Percentiles rank a stretch among this genome's conserved stretches.
Evolutionary conservation across 2,113 vertebrate genomes (phyloP).

Genomic region (Stictonetta naevosa): DNA sequence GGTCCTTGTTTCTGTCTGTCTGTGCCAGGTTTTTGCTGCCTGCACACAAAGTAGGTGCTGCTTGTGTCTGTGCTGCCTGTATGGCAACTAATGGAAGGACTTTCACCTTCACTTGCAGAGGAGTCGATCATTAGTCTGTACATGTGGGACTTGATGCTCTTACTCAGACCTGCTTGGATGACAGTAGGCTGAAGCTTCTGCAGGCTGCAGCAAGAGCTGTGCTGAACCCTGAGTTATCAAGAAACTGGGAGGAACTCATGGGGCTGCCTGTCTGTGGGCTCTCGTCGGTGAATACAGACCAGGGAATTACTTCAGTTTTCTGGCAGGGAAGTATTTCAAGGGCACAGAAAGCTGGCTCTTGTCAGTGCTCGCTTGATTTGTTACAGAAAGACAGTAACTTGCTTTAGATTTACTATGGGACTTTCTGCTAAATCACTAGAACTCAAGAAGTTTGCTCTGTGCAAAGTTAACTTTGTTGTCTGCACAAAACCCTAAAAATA

Average conservation of each 20-base stretch:
- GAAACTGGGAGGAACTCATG: rapidly evolving
- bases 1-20: not conserved
- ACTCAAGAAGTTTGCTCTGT: not conserved
- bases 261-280: not conserved
- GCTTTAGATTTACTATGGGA: constrained; percentile 24
- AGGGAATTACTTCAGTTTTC: not conserved
- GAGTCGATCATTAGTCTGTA: not conserved
- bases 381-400: constrained; percentile 6
- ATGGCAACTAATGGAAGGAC: not conserved
- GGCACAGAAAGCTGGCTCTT: not conserved
- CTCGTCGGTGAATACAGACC: not conserved
- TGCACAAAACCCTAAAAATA: not conserved
- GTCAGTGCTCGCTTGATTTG: constrained; percentile 5
- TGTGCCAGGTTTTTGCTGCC: not conserved
- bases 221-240: not conserved
- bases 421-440: constrained; percentile 8
- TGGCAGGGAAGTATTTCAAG: not conserved
- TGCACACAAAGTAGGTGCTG: not conserved
- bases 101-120: not conserved
- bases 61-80: not conserved
- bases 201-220: not conserved
- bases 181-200: not conserved
- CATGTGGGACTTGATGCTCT: not conserved
- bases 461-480: constrained; percentile 6
- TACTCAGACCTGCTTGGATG: not conserved